phyloP scores from a whole-genome alignment of 2,113 vertebrate species.

The Actinemys pallida region DNA sequence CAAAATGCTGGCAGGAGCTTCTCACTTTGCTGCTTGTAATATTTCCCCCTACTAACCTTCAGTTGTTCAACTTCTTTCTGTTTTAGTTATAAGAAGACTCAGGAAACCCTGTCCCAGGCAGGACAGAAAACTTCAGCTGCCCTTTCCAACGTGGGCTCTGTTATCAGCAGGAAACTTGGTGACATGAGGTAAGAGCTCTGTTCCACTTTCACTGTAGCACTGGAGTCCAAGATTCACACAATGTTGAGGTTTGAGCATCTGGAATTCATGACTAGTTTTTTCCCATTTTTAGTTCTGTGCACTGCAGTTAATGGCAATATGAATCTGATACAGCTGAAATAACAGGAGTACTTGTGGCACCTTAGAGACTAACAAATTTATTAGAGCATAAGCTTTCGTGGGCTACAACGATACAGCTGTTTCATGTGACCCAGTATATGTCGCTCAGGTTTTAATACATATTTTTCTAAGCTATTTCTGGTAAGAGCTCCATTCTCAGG shows the following conservation, averaged over 20 bases:
- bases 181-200: slow-evolving; percentile 92
- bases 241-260: not conserved
- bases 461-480: not conserved
- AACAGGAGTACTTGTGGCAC: too few species aligned
- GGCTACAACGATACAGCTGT: not conserved
- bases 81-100: slow-evolving; percentile 96
- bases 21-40: not conserved
- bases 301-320: not conserved
- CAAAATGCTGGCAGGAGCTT: accelerated
- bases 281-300: not conserved
- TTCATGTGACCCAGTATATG: not conserved
- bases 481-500: not conserved
- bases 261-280: slow-evolving; percentile 17
- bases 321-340: not conserved
- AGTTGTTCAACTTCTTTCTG: not conserved
- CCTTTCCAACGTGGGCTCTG: slow-evolving; percentile 90
- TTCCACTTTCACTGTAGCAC: not conserved
- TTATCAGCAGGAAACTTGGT: slow-evolving; percentile 90
- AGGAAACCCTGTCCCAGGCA: slow-evolving; percentile 95
- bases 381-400: too few species aligned
- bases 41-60: not conserved
- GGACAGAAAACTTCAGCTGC: slow-evolving; percentile 95
- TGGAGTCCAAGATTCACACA: slow-evolving; percentile 29
- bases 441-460: not conserved
- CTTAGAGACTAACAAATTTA: too few species aligned